These are phyloP conservation scores for Diuraphis noxia DNA, from an alignment of 1,140 invertebrate species.

Conservation along the genomic window DNA sequence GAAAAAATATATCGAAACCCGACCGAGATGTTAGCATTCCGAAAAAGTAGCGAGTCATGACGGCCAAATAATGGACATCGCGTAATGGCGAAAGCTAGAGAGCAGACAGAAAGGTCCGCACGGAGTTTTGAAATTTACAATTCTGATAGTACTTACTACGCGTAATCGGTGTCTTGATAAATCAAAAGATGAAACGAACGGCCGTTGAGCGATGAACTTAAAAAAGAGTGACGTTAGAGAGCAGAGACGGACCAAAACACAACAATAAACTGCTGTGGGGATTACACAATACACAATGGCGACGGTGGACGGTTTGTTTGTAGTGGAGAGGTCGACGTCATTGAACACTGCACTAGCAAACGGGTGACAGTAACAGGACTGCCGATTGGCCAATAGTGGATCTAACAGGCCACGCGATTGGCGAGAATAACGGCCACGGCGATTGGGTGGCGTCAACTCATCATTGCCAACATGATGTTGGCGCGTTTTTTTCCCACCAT, in stretches of 20 bases:
- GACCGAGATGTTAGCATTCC: background rate
- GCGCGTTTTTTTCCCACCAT: background rate
- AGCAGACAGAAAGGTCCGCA: background rate
- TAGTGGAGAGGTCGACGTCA: background rate
- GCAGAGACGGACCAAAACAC: background rate
- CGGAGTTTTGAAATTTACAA: background rate
- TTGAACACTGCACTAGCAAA: background rate
- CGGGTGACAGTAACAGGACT: background rate
- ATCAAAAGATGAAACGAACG: background rate
- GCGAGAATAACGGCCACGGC: background rate
- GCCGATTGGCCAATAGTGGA: background rate
- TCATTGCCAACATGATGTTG: background rate
- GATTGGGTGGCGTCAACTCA: background rate
- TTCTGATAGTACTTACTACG: background rate
- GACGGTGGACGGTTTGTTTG: constrained; percentile 31
- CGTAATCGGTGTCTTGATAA: background rate
- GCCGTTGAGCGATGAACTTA: background rate
- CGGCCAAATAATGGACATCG: background rate
- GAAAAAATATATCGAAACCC: too few species aligned
- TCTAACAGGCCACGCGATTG: background rate
- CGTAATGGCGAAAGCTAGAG: too few species aligned
- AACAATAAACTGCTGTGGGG: background rate
- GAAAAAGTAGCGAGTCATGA: background rate
- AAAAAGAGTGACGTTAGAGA: background rate
- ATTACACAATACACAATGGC: constrained; percentile 21